Conservation (phyloP, 2,113 vertebrate species). For the Alosa alosa region DNA sequence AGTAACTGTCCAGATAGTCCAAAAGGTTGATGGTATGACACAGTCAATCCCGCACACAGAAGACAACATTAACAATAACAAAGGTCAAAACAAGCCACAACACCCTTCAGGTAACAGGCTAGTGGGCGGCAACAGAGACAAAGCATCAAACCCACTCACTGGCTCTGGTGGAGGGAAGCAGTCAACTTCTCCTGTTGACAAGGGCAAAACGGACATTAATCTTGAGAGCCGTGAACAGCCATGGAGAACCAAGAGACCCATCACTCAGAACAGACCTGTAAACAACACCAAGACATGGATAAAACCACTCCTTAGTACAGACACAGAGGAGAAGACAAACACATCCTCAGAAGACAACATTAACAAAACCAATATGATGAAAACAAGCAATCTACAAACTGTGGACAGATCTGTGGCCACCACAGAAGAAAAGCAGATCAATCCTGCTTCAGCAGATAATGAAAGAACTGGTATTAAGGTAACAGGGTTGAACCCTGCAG, state of each 20-base stretch:
- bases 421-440: neutral
- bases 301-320: neutral
- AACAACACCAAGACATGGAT: neutral
- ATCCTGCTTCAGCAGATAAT: neutral
- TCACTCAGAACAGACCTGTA: neutral
- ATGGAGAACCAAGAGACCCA: neutral
- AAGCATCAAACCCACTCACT: slow-evolving; percentile 7
- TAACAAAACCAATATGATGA: no score
- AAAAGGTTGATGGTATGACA: neutral
- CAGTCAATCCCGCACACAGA: neutral
- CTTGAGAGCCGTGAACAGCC: neutral
- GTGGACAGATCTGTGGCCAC: neutral
- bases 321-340: no score
- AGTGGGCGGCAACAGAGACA: slow-evolving; percentile 11
- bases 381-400: no score
- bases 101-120: slow-evolving; percentile 16
- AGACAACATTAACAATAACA: neutral
- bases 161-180: neutral
- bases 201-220: slow-evolving; percentile 3
- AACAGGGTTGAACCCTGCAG: no score
- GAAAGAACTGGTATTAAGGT: no score
- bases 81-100: slow-evolving; percentile 1
- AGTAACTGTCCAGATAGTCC: neutral
- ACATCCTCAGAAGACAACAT: no score
- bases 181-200: slow-evolving; percentile 17